Conservation (phyloP, 2,113 vertebrate genomes). For the Thamnaconus septentrionalis region DNA sequence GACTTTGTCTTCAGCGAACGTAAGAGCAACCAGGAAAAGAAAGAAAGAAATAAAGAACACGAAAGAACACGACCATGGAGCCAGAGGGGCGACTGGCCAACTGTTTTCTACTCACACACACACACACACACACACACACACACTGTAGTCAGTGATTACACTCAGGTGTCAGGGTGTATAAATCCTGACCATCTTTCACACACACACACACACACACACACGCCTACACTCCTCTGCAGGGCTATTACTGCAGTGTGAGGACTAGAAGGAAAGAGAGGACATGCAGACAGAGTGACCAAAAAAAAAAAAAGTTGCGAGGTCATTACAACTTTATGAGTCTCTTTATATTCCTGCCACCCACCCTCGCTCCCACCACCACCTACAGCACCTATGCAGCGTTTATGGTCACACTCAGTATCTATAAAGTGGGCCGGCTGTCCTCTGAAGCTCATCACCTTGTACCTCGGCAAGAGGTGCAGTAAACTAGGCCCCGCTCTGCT, state of each 20-base stretch:
- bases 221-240: constrained; percentile 1
- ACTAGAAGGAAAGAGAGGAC: constrained; percentile 11
- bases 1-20: constrained; percentile 97
- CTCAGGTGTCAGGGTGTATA: too few relatives aligned
- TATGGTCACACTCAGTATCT: constrained; percentile 30
- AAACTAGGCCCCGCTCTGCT: constrained; percentile 53
- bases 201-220: constrained; percentile 1
- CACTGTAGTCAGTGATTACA: too few relatives aligned
- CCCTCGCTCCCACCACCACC: too few relatives aligned
- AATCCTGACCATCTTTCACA: too few relatives aligned
- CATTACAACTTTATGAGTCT: constrained; percentile 59
- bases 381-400: constrained; percentile 45
- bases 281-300: background rate
- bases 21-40: constrained; percentile 60
- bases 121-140: background rate
- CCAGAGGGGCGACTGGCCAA: background rate
- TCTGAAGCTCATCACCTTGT: constrained; percentile 57
- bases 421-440: constrained; percentile 22
- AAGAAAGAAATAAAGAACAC: too few relatives aligned
- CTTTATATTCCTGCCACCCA: constrained; percentile 45
- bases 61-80: too few relatives aligned
- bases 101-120: background rate
- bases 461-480: constrained; percentile 41
- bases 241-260: constrained; percentile 48
- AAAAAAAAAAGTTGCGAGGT: constrained; percentile 5